phyloP scores from a whole-genome alignment of 2,113 vertebrate genomes.

The Catharus fuscescens region DNA sequence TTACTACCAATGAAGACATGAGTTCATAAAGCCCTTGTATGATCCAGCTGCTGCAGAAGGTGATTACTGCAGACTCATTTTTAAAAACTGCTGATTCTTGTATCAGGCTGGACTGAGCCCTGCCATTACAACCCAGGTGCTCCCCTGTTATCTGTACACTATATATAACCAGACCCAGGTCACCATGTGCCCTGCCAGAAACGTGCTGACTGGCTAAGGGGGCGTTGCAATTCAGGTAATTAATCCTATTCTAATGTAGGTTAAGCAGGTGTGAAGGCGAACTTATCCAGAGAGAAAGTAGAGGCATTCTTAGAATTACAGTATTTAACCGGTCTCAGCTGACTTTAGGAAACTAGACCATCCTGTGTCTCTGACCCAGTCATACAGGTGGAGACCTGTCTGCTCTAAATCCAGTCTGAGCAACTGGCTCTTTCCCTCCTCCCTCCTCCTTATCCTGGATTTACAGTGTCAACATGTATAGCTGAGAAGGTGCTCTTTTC shows the following conservation, averaged over 20 bases:
- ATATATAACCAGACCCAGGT: slow-evolving; percentile 49
- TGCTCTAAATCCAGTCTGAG: slow-evolving; percentile 28
- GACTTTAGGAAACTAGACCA: slow-evolving; percentile 41
- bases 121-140: slow-evolving; percentile 53
- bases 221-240: slow-evolving; percentile 69
- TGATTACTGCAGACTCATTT: neutral
- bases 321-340: slow-evolving; percentile 65
- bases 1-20: neutral
- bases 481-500: neutral
- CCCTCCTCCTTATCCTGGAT: neutral
- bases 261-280: slow-evolving; percentile 79
- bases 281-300: slow-evolving; percentile 57
- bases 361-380: slow-evolving; percentile 40
- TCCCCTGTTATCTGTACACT: neutral
- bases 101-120: neutral
- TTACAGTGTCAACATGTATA: neutral
- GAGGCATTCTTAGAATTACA: slow-evolving; percentile 41
- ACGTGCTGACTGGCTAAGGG: slow-evolving; percentile 73
- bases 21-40: neutral
- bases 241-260: slow-evolving; percentile 83
- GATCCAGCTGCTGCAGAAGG: neutral
- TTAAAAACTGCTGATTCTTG: slow-evolving; percentile 66
- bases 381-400: slow-evolving; percentile 20
- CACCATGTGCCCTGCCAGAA: slow-evolving; percentile 72
- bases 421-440: neutral